These are phyloP conservation scores for Hirundo rustica DNA, from an alignment of 2,797 vertebrate genomes.

Conservation along the genomic window DNA sequence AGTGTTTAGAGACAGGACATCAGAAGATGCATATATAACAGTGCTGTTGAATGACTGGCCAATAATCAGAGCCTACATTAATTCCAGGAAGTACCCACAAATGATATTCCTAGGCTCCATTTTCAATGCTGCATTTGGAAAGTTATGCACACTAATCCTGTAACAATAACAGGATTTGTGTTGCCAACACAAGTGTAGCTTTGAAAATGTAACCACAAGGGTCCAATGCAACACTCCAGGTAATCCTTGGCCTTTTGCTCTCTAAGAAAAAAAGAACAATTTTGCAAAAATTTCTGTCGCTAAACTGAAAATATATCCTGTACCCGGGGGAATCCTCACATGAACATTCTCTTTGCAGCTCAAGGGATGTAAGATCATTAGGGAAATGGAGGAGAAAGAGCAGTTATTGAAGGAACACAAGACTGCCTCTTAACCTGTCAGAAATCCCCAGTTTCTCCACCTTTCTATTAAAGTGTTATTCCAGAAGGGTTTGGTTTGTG, in stretches of 20 bases:
- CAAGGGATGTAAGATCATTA: not conserved
- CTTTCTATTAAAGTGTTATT: not conserved
- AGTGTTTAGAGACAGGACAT: not conserved
- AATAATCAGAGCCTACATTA: conserved; percentile 54
- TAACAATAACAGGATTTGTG: conserved; percentile 69
- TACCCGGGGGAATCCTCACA: conserved; percentile 17
- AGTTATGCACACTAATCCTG: conserved; percentile 67
- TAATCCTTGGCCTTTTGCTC: conserved; percentile 39
- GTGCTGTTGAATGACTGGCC: conserved; percentile 16
- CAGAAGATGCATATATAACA: not conserved
- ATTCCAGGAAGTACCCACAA: conserved; percentile 66
- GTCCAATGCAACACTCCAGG: conserved; percentile 7
- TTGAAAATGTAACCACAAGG: conserved; percentile 60
- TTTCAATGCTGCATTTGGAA: conserved; percentile 66
- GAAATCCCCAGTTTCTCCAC: not conserved
- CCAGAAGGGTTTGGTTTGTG: not conserved
- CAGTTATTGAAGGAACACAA: not conserved
- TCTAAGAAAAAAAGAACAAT: conserved; percentile 25
- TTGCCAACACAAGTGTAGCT: conserved; percentile 58
- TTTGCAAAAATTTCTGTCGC: not conserved
- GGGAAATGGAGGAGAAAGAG: conserved; percentile 23
- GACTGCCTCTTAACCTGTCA: not conserved
- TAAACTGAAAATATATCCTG: not conserved
- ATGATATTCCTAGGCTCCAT: conserved; percentile 66
- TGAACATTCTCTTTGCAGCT: not conserved